Conservation (phyloP, 1,140 invertebrate species). For the Cyclargus thomasi region DNA sequence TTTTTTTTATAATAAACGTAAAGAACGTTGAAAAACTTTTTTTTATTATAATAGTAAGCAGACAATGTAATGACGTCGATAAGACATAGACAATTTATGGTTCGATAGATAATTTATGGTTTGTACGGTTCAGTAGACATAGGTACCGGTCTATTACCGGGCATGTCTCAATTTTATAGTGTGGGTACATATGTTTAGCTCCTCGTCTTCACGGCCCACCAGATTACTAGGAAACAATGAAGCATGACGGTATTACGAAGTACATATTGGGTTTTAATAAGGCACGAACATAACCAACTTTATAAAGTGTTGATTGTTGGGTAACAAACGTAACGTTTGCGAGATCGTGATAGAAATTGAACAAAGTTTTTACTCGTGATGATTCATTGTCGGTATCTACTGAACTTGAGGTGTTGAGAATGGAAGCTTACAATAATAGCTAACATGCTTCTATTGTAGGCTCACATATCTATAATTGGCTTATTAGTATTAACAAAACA, state of each 20-base stretch:
- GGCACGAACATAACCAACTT: slow-evolving; percentile 25
- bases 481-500: neutral
- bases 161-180: slow-evolving; percentile 53
- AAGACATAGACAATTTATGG: neutral
- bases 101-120: too few species aligned
- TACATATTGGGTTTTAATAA: slow-evolving; percentile 27
- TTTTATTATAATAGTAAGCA: too few species aligned
- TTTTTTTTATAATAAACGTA: too few species aligned
- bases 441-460: neutral
- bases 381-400: slow-evolving; percentile 26
- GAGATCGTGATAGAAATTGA: slow-evolving; percentile 34
- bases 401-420: neutral
- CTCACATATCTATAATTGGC: neutral
- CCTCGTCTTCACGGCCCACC: slow-evolving; percentile 36
- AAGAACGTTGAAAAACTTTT: too few species aligned
- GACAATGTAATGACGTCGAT: neutral
- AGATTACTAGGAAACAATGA: slow-evolving; percentile 26
- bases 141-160: slow-evolving; percentile 34
- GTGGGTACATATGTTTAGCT: slow-evolving; percentile 29
- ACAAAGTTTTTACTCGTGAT: slow-evolving; percentile 37
- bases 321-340: slow-evolving; percentile 27
- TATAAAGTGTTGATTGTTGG: slow-evolving; percentile 28
- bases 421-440: slow-evolving; percentile 3
- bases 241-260: slow-evolving; percentile 31
- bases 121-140: neutral